Base-by-base conservation (phyloP, 1,140 invertebrate species). In the Chironomus tepperi region DNA sequence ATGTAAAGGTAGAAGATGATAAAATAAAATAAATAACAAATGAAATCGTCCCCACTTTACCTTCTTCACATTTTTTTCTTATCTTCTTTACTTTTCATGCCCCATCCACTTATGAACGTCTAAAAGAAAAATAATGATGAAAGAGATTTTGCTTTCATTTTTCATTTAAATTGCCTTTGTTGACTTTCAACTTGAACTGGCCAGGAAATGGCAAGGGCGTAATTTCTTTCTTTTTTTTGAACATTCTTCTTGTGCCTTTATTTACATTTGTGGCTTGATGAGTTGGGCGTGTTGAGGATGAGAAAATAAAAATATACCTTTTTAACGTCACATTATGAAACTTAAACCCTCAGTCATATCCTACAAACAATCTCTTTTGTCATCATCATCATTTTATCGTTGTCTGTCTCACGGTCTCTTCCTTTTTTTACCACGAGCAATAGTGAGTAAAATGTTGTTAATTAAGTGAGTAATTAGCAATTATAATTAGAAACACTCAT, bases 101-200 rank as follows among this genome's bases (percentile, higher is more conserved):
- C 24, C 24, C 24, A 34, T 34, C 24, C 24, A 34, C 24, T 34
- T 34, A 34, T 34, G 24, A 34, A 34, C 24, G 24, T 2, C 1
- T 34, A 34, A 34, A 34, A 34, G 24, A 34, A 34, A 34, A 34
- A 34, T 34, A 5, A 34, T 34, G 24, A 34, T 34, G 24, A 34
- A 34, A 34, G 24, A 34, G 24, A 34, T 12, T 57, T 57, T 12
- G n/a, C 47, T 57, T 57, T 57, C 47, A 57, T 57, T 57, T 57
- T 57, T 57, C 47, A 57, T 57, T 57, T 57, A 57, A 57, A 57
- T 57, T 57, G 47, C 47, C 47, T 57, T 57, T 57, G 47, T 57
- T 57, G 47, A 57, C 47, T 57, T 57, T 57, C n/a, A 57, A 57
- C 47, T 57, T 57, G 47, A 57, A 12, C n/a, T 57, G 47, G 47